Base-by-base conservation (phyloP, 2,113 vertebrate species). In the Sapayoa aenigma region DNA sequence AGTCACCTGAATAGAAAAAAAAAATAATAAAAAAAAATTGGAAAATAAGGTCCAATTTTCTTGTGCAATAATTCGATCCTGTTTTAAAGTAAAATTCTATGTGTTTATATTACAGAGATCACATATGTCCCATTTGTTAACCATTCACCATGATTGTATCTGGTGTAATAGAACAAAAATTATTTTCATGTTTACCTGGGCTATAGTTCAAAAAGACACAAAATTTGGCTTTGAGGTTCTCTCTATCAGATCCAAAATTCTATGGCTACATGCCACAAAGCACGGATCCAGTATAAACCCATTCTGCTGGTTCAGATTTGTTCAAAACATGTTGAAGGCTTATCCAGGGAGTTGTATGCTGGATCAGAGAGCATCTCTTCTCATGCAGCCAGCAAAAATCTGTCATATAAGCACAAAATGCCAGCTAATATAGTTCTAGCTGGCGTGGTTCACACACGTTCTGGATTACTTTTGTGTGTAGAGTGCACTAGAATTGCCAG, bases 301-400 rank as follows among this genome's bases (percentile, higher is more conserved):
- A 59, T 53, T 93, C 59, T 92, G 14, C 72, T 89, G 72, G 31
- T 81, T 96, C 78, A 88, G 88, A 88, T 92, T 93, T 92, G 58
- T 55, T 66, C 23, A 63, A 88, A 92, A 55, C 9, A 2, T 88
- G 84, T 74, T 59, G 50, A 74, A 92, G 42, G 23, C 71, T 84
- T 88, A 81, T 85, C 28, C 21, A 31, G 63, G 9, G 59, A 53
- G 18, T 27, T 80, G 4, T 74, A 55, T 8, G 6, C 35, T 81
- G 65, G 85, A 67, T 50, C 19, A 50, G 27, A 25, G 79, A 74
- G 55, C 50, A 89, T 89, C 55, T 78, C 11, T 31, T 67, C 79
- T 74, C 3, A 3, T 6, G 41, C 11, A 90, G 42, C 19, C 63
- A 69, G 72, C 41, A 93, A 74, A 77, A 92, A 63, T 50, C 28